Base-by-base conservation (phyloP, 2,888 invertebrate genomes). In the Zaprionus bogoriensis region DNA sequence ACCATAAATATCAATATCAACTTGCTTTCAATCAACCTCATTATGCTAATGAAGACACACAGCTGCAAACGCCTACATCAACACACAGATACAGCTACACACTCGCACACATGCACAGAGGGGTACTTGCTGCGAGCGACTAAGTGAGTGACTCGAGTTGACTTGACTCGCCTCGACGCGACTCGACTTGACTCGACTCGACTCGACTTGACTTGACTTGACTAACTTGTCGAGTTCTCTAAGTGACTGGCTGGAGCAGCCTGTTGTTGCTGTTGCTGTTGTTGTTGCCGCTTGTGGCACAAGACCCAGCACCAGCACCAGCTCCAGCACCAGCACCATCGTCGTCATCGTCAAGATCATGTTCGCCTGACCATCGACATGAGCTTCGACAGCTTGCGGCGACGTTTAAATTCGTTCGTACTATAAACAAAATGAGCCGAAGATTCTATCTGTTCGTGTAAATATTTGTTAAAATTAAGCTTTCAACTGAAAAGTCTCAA, bases 391-490 rank as follows among this genome's bases (percentile, higher is more conserved):
- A 57, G 69, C 87, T 81, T 61, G 72, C 45, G 87, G 87, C 78
- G 77, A 86, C 74, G 75, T 84, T 74, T 87, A 77, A 87, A 77
- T 77, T 71, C 81, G 67, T 67, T 72, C 72, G 77, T 77, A 75
- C 68, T 67, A 71, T 72, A 74, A 74, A 69, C 70, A 71, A 83
- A 80, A 77, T 74, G 66, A 67, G 69, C 63, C 50, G 50, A 72
- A 80, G 78, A 87, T 84, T 78, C 67, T 87, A 81, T 87, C 87
- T 69, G 68, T 53, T 67, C 73, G 65, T 77, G 82, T 84, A 77
- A 81, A 81, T 81, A 84, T 81, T 81, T 87, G 85, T 74, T 84
- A 67, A 84, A 81, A 84, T 81, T 74, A 84, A 80, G 87, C 84
- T 81, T 87, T 81, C 87, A 81, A 72, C 74, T 77, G 41, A 71